Percentiles rank a stretch among this genome's conserved stretches.
These are phyloP conservation scores for Alviniconcha strummeri DNA, from an alignment of 2,888 invertebrate species.

Conservation along the genomic window DNA sequence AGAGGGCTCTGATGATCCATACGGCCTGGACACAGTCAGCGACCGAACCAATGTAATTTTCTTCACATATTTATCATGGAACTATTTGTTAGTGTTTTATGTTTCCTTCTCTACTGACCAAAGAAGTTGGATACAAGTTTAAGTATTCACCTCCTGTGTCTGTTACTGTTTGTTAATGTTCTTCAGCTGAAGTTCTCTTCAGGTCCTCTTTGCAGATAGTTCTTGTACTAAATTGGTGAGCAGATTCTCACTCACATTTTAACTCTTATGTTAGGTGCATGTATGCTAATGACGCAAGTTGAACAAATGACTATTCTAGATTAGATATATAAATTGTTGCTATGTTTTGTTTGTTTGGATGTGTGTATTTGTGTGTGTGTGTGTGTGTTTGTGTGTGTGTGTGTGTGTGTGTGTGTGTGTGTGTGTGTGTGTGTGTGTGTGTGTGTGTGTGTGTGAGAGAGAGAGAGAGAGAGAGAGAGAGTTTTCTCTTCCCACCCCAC, in stretches of 20 bases:
- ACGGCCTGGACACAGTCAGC: not conserved
- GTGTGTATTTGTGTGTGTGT: not conserved
- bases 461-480: too few species aligned
- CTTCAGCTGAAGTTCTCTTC: too few species aligned
- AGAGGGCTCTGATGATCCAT: conserved; percentile 1
- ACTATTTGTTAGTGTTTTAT: not conserved
- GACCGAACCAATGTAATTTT: conserved; percentile 18
- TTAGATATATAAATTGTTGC: not conserved
- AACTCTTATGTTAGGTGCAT: too few species aligned
- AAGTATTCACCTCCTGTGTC: too few species aligned
- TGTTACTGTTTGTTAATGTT: too few species aligned
- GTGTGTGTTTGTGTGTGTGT: not conserved
- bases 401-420: not conserved
- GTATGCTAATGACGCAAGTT: too few species aligned
- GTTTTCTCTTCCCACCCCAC: too few species aligned
- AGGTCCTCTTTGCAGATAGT: too few species aligned
- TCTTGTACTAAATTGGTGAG: too few species aligned
- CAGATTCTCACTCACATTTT: not conserved
- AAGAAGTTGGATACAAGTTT: too few species aligned
- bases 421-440: not conserved
- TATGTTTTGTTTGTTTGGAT: not conserved
- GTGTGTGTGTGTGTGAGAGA: conserved; percentile 3
- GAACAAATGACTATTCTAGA: too few species aligned
- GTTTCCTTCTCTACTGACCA: not conserved
- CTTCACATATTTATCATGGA: not conserved